Base-by-base conservation (phyloP, 2,888 invertebrate genomes). In the Chironomus riparius region DNA sequence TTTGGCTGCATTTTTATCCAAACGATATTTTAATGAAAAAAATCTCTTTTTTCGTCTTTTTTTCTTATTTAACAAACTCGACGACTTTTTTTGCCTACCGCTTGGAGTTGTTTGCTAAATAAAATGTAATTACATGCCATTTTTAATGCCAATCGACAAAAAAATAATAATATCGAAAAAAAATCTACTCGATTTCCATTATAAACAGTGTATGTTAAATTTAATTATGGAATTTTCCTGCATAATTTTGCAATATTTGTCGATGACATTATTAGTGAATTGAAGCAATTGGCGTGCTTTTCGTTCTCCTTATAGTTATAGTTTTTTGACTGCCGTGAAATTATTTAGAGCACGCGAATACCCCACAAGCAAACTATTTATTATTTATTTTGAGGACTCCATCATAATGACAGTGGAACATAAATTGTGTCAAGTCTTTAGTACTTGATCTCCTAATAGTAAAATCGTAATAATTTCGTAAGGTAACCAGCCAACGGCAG, bases 241-340 rank as follows among this genome's bases (percentile, higher is more conserved):
- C 73, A 62, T 73, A 73, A 48, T 73, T 73, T 62, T 73, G 71
- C 73, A 73, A 73, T 65, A 62, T 73, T 73, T 62, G 22, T 73
- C 65, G 73, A 73, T 73, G 73, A 73, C 73, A 73, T 73, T 73
- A 62, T 65, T 65, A 65, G 65, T 13, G 24, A 24, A 65, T 65
- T 65, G 18, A 65, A 65, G 65, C 65, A 18, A 65, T 65, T 65
- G 21, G 65, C 65, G 65, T 65, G 18, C 24, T 65, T 65, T 21
- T 65, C 24, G 62, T 13, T 65, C 62, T 15, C 13, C 50, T 56
- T 56, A n/a, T 15, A n/a, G 21, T 13, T 65, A 22, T 21, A 2
- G 4, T 65, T 65, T 10, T 65, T 18, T 24, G 65, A 65, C 65
- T 18, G 65, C 21, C 21, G 65, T 65, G 65, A 65, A 65, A 65